Evolutionary conservation across 2,888 invertebrate species (phyloP).

Genomic region (Panzeria rudis): DNA sequence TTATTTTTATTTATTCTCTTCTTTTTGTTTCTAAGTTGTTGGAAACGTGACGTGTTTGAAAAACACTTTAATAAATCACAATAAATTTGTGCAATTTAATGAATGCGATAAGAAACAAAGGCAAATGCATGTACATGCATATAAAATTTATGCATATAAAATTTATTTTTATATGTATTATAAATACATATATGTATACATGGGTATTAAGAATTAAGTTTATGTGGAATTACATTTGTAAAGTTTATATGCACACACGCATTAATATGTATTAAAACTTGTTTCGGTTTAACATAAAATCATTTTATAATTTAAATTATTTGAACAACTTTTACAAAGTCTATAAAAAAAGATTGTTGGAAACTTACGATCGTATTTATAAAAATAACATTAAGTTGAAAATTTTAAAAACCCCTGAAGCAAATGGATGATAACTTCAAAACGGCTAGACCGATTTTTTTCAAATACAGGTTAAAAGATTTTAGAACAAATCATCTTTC

Average conservation of each 20-base stretch:
- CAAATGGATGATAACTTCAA: no score
- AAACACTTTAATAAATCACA: constrained; percentile 41
- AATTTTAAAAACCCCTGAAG: no score
- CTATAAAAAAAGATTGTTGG: background rate
- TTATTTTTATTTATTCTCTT: constrained; percentile 8
- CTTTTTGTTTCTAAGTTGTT: background rate
- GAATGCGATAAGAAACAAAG: constrained; percentile 17
- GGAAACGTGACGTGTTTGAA: constrained; percentile 50
- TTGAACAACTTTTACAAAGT: background rate
- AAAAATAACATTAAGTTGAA: no score
- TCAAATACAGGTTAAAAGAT: no score
- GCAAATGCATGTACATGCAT: background rate
- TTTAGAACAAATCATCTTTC: no score
- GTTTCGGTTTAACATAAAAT: background rate
- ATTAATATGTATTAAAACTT: background rate
- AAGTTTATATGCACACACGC: no score
- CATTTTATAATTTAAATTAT: background rate
- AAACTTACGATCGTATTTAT: background rate
- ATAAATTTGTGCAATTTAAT: constrained; percentile 31
- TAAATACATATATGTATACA: background rate
- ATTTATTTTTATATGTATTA: no score
- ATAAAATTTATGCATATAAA: no score
- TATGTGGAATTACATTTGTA: background rate
- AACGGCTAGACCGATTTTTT: no score
- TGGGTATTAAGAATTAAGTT: background rate